Conservation (phyloP, 2,888 invertebrate genomes). For the Polyommatus icarus region DNA sequence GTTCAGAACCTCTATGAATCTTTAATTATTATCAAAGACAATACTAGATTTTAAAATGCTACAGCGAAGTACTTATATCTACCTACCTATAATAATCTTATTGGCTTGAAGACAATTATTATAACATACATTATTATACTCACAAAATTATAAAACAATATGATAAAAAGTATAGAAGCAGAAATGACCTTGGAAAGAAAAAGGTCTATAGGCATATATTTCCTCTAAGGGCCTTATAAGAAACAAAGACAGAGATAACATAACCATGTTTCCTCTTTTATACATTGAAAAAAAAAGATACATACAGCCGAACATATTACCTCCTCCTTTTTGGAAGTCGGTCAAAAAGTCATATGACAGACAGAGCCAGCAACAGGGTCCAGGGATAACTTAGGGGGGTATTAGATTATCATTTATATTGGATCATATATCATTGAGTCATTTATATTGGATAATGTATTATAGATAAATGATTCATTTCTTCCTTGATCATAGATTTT, state of each 20-base stretch:
- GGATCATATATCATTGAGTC: too few species aligned
- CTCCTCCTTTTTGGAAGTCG: too few species aligned
- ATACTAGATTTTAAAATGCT: slow-evolving; percentile 6
- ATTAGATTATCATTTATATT: too few species aligned
- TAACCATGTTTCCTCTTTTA: neutral
- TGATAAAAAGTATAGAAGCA: neutral
- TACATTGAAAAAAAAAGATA: neutral
- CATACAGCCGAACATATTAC: too few species aligned
- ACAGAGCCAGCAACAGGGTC: neutral
- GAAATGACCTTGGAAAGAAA: neutral
- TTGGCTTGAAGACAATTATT: slow-evolving; percentile 4
- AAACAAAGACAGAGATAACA: neutral
- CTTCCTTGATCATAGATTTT: too few species aligned
- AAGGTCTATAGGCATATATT: neutral
- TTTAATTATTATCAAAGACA: neutral
- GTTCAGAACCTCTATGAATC: neutral
- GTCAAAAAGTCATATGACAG: neutral
- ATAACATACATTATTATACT: neutral
- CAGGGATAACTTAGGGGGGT: too few species aligned
- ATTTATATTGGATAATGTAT: too few species aligned
- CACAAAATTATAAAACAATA: neutral
- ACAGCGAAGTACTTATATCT: slow-evolving; percentile 1
- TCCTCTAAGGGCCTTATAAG: neutral
- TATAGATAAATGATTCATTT: too few species aligned
- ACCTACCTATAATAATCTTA: slow-evolving; percentile 17